Evolutionary conservation across 2,888 invertebrate genomes (phyloP).

Genomic region (Papilio demoleus): DNA sequence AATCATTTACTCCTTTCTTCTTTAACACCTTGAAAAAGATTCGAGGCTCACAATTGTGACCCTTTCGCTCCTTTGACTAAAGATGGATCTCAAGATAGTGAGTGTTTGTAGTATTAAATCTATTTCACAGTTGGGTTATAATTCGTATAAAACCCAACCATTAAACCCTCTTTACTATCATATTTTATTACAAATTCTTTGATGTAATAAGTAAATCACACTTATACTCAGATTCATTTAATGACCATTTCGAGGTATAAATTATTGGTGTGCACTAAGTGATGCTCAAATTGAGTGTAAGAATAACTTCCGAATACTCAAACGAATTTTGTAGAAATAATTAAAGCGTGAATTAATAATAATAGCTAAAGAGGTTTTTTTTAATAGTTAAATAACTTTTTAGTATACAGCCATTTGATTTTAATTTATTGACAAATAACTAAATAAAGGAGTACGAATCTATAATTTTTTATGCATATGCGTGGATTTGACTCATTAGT

Average conservation of each 20-base stretch:
- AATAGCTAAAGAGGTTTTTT: no score
- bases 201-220: not conserved
- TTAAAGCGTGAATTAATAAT: no score
- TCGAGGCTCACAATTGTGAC: not conserved
- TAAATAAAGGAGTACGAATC: not conserved
- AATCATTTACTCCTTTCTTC: not conserved
- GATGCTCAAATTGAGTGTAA: no score
- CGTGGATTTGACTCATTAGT: conserved; percentile 70
- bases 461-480: not conserved
- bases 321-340: no score
- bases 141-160: not conserved
- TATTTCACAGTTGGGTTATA: not conserved
- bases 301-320: no score
- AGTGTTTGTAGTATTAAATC: not conserved
- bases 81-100: conserved; percentile 4
- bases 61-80: not conserved
- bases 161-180: not conserved
- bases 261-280: no score
- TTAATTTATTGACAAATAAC: not conserved
- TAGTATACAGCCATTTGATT: not conserved
- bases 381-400: no score
- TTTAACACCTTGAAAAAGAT: not conserved
- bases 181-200: not conserved
- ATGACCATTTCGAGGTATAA: no score
- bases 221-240: not conserved